Base-by-base conservation (phyloP, 35 echinoderm and acorn worm species). In the Lytechinus variegatus region DNA sequence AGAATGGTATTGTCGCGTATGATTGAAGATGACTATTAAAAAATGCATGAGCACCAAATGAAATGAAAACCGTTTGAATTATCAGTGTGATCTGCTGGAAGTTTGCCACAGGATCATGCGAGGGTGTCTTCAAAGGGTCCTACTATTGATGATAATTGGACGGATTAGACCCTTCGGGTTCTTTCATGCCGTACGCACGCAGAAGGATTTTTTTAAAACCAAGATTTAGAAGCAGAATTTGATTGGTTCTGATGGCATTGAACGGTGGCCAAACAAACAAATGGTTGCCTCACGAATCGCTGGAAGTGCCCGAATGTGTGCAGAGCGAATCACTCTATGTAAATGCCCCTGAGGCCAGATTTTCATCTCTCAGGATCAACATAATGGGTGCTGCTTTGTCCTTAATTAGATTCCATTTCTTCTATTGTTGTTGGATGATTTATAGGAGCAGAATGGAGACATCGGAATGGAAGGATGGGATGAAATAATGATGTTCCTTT, bases 321-420 rank as follows among this genome's bases (percentile, higher is more conserved):
- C 66, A n/a, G 66, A 79, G 66, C 66, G 61, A 24, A 79, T 79
- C 19, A 24, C 66, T 79, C n/a, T 79, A 79, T 79, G 66, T 79
- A 79, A 79, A 79, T 79, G 66, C 66, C 66, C 66, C 66, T 24
- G 66, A 79, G 66, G 66, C 66, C 66, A 79, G 66, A 8, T 79
- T 79, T 79, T 79, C 66, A 79, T 79, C 66, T 24, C 66, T 24
- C 19, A 79, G n/a, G 66, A 79, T 79, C 66, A 16, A 16, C 33
- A 79, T 79, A 24, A 79, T 79, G 66, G 66, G 21, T 24, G 19
- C 21, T 6, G 66, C 66, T n/a, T 79, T n/a, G 66, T 79, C 21
- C 66, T 79, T 79, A 79, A 79, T 79, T 79, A 79, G 66, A 79
- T 79, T 79, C 66, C 66, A 79, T 79, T 24, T 79, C 21, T 79